Percentiles rank a stretch among this genome's conserved stretches.
phyloP scores from a whole-genome alignment of 2,113 vertebrate species.

The Silurus asotus region DNA sequence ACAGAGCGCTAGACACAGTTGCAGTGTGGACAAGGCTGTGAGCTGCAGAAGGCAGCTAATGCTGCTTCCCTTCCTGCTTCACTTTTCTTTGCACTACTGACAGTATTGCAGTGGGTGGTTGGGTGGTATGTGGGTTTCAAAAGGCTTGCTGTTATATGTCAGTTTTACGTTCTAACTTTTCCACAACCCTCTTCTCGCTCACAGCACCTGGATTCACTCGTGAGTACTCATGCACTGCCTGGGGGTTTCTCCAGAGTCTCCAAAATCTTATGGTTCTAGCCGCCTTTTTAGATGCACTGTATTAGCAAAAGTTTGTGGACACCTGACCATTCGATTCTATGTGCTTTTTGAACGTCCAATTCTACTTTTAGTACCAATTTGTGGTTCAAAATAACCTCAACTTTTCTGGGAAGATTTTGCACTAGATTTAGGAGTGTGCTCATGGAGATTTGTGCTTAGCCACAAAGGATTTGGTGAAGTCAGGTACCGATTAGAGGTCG shows the following conservation, averaged over 20 bases:
- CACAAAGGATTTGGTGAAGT: too few relatives aligned
- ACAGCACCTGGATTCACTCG: slow-evolving; percentile 56
- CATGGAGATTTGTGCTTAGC: too few relatives aligned
- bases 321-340: too few relatives aligned
- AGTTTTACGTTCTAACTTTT: slow-evolving; percentile 41
- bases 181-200: slow-evolving; percentile 46
- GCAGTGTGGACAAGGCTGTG: not conserved
- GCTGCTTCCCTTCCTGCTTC: slow-evolving; percentile 15
- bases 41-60: slow-evolving; percentile 1
- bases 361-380: too few relatives aligned
- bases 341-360: not conserved
- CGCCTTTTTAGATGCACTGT: slow-evolving; percentile 23
- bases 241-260: slow-evolving; percentile 20
- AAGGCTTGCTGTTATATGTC: slow-evolving; percentile 29
- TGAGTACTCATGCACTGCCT: slow-evolving; percentile 51
- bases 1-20: not conserved
- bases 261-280: not conserved
- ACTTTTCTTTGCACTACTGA: slow-evolving; percentile 2
- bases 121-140: not conserved
- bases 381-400: too few relatives aligned
- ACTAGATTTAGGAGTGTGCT: too few relatives aligned
- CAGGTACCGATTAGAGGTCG: too few relatives aligned
- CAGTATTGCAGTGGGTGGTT: not conserved
- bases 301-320: not conserved
- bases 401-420: too few relatives aligned